A percentile compares a stretch with the other conserved stretches of the same genome.
Evolutionary conservation across 1,140 invertebrate species (phyloP).

Genomic region (Meloidogyne floridensis): DNA sequence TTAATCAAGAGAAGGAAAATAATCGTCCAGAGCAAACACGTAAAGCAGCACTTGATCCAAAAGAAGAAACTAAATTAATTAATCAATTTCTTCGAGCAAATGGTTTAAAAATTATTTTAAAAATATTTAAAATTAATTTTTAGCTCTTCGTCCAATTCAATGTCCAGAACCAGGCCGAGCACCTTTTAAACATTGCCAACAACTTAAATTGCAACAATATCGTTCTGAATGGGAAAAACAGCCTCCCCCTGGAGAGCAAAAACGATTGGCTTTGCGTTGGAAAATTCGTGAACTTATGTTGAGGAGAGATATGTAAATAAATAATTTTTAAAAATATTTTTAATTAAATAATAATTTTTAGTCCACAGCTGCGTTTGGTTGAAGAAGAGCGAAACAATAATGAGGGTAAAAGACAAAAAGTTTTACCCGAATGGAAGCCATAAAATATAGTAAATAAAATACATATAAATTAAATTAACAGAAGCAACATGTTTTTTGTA

Average conservation of each 20-base stretch:
- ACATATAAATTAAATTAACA: neutral
- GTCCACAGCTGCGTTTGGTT: conserved; percentile 9
- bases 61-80: conserved; percentile 10
- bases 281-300: conserved; percentile 39
- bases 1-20: conserved; percentile 17
- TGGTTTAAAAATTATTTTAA: neutral
- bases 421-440: neutral
- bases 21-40: neutral
- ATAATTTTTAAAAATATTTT: neutral
- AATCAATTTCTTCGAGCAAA: conserved; percentile 22
- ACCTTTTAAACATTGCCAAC: conserved; percentile 51
- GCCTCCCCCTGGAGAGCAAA: conserved; percentile 51
- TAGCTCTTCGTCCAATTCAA: conserved; percentile 21
- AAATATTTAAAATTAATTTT: conserved; percentile 9
- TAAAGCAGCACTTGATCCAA: neutral
- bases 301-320: conserved; percentile 13
- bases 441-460: neutral
- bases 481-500: neutral
- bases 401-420: neutral
- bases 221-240: conserved; percentile 41
- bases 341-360: neutral
- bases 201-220: conserved; percentile 42
- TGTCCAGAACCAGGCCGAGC: conserved; percentile 45
- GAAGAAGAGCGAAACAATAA: neutral
- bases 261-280: conserved; percentile 48